Evolutionary conservation across 2,888 invertebrate species (phyloP).

Genomic region (Andrena fulva): DNA sequence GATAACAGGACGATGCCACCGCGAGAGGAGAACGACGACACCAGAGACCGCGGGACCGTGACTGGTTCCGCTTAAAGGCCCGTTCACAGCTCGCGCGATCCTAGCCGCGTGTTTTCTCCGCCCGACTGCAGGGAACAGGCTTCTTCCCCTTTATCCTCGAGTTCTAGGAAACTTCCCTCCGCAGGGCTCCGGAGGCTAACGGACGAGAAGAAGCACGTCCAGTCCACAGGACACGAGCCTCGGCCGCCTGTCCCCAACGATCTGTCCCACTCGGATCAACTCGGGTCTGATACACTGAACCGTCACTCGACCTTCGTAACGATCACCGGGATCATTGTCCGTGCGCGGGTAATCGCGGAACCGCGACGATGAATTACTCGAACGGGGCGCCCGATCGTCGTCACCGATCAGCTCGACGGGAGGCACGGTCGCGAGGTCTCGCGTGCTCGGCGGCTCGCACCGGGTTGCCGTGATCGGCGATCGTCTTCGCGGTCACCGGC

Average conservation of each 20-base stretch:
- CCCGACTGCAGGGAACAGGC: not conserved
- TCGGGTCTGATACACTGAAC: constrained; percentile 35
- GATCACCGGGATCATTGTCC: constrained; percentile 55
- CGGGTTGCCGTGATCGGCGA: not conserved
- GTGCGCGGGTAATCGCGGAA: constrained; percentile 22
- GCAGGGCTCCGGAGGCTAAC: not conserved
- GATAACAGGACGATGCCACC: constrained; percentile 60
- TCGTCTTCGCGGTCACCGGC: not conserved
- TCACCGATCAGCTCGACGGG: not conserved
- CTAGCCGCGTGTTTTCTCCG: not conserved
- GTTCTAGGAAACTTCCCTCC: not conserved
- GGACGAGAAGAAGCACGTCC: not conserved
- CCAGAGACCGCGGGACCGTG: constrained; percentile 57
- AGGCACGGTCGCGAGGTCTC: not conserved
- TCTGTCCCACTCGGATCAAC: constrained; percentile 40
- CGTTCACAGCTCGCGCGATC: constrained; percentile 46
- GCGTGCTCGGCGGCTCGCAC: not conserved
- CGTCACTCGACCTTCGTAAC: constrained; percentile 46
- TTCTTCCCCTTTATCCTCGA: not conserved
- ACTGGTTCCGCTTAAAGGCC: constrained; percentile 62
- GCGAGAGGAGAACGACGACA: constrained; percentile 33
- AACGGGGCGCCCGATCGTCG: not conserved
- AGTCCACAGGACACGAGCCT: not conserved
- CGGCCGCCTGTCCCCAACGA: not conserved
- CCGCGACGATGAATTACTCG: not conserved